Percentiles rank a stretch among this genome's conserved stretches.
Conservation (phyloP, 2,888 invertebrate genomes). For the Mesochorus sp. region DNA sequence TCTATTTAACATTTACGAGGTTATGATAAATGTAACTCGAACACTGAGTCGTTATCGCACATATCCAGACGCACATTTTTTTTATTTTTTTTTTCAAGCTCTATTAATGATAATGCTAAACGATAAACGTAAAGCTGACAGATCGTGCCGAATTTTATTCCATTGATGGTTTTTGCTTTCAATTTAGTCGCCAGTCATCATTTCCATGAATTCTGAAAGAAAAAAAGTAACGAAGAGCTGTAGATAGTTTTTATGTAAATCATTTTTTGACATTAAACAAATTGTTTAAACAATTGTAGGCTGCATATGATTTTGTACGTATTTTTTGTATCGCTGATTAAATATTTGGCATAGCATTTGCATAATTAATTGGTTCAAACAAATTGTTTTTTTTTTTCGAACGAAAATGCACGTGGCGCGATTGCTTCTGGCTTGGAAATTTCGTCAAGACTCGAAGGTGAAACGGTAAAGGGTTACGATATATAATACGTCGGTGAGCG, state of each 20-base stretch:
- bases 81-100: not conserved
- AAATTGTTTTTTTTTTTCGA: no score
- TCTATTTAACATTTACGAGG: constrained; percentile 6
- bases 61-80: not conserved
- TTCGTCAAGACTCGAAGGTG: constrained; percentile 1
- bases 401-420: constrained; percentile 4
- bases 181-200: constrained; percentile 90
- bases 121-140: not conserved
- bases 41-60: not conserved
- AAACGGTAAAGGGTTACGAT: constrained; percentile 8
- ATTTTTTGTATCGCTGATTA: no score
- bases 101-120: not conserved
- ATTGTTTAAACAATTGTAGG: no score
- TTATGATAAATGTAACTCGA: not conserved
- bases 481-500: constrained; percentile 1
- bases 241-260: no score
- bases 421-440: constrained; percentile 10
- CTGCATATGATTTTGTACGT: no score
- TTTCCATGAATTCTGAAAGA: constrained; percentile 90
- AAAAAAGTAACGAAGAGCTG: constrained; percentile 58
- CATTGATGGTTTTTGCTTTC: not conserved
- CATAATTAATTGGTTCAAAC: no score
- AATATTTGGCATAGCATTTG: no score
- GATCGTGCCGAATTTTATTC: constrained; percentile 9
- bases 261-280: no score